Percentiles rank a stretch among this genome's conserved stretches.
Evolutionary conservation across 2,797 vertebrate species (phyloP).

Genomic region (Eleutherodactylus coqui): DNA sequence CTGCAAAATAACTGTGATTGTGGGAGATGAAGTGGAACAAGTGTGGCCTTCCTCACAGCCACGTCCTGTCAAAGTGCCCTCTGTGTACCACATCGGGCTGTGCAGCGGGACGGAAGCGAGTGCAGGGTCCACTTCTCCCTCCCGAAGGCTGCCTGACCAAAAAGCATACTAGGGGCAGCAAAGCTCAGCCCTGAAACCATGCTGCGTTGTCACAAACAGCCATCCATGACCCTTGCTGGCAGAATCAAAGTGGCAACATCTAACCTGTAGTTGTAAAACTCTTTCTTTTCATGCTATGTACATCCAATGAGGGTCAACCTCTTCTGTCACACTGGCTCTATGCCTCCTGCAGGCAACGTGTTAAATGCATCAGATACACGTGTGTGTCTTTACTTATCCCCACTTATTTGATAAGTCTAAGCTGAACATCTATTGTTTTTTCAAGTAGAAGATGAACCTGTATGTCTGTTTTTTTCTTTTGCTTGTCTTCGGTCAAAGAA

Average conservation of each 20-base stretch:
- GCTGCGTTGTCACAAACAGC: constrained; percentile 62
- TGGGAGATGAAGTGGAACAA: constrained; percentile 68
- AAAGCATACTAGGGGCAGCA: constrained; percentile 65
- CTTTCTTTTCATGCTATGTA: constrained; percentile 53
- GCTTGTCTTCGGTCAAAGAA: not conserved
- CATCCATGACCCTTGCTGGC: constrained; percentile 45
- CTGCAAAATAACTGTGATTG: constrained; percentile 66
- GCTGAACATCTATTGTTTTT: constrained; percentile 14
- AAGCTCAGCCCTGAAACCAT: constrained; percentile 63
- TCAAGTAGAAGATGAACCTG: constrained; percentile 10
- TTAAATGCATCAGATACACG: constrained; percentile 3
- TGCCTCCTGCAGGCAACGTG: constrained; percentile 37
- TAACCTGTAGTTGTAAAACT: constrained; percentile 35
- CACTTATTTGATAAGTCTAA: constrained; percentile 14
- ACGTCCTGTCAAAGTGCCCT: constrained; percentile 69
- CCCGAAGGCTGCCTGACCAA: constrained; percentile 68
- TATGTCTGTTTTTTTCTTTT: not conserved
- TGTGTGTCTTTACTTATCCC: constrained; percentile 27
- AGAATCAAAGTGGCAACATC: constrained; percentile 52
- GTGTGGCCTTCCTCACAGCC: constrained; percentile 70
- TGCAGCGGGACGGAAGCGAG: constrained; percentile 70
- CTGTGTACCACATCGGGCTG: constrained; percentile 64
- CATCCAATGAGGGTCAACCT: constrained; percentile 59
- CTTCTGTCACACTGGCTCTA: constrained; percentile 64
- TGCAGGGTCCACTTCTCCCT: constrained; percentile 68